Conservation (phyloP, 2,888 invertebrate species). For the Empis livida region DNA sequence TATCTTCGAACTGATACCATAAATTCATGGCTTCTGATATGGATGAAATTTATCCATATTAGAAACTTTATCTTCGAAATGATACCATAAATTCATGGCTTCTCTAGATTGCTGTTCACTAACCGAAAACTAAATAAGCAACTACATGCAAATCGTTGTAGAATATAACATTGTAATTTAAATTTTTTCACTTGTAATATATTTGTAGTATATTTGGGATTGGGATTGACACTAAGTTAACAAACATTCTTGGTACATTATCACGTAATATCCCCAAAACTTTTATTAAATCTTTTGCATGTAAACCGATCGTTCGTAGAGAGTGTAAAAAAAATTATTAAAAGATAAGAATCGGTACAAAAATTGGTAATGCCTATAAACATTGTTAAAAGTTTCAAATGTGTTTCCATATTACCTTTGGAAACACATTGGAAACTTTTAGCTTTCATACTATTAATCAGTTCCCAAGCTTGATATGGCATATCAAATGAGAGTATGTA, state of each 20-base stretch:
- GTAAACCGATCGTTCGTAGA: slow-evolving; percentile 31
- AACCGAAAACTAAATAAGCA: slow-evolving; percentile 18
- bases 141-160: slow-evolving; percentile 22
- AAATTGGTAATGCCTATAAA: slow-evolving; percentile 48
- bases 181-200: slow-evolving; percentile 12
- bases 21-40: not conserved
- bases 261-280: slow-evolving; percentile 40
- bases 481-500: too few relatives aligned
- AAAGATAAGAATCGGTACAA: slow-evolving; percentile 43
- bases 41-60: slow-evolving; percentile 26
- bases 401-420: slow-evolving; percentile 26
- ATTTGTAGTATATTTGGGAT: slow-evolving; percentile 20
- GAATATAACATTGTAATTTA: slow-evolving; percentile 19
- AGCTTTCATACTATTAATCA: too few relatives aligned
- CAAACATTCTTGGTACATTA: slow-evolving; percentile 38
- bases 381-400: slow-evolving; percentile 49
- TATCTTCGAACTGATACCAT: too few relatives aligned
- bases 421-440: too few relatives aligned
- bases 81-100: slow-evolving; percentile 34
- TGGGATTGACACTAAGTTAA: slow-evolving; percentile 23
- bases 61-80: slow-evolving; percentile 39
- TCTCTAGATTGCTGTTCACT: slow-evolving; percentile 8
- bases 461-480: too few relatives aligned
- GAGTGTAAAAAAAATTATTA: too few relatives aligned
- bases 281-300: slow-evolving; percentile 37